Percentiles rank a stretch among this genome's conserved stretches.
Evolutionary conservation across 2,888 invertebrate species (phyloP).

Genomic region (Spialia ferax): DNA sequence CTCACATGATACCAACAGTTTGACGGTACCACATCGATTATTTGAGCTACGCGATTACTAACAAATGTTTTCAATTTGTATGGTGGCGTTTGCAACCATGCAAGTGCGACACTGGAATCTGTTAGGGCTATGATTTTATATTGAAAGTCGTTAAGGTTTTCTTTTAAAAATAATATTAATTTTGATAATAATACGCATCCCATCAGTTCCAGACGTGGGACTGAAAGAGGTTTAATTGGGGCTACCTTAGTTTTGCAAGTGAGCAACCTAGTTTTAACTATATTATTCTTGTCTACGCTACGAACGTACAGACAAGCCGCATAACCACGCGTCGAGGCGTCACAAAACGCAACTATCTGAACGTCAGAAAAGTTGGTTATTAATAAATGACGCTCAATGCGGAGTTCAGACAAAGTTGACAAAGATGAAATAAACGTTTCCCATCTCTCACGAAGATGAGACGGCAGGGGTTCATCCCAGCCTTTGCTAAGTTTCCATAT

Average conservation of each 20-base stretch:
- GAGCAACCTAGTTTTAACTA: background rate
- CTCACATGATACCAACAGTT: slow-evolving; percentile 7
- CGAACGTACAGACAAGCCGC: slow-evolving; percentile 2
- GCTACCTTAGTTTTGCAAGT: slow-evolving; percentile 4
- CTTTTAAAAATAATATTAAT: background rate
- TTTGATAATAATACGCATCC: background rate
- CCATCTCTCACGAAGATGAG: slow-evolving; percentile 3
- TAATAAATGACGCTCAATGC: slow-evolving; percentile 2
- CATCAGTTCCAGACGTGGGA: slow-evolving; percentile 1
- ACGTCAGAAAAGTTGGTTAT: background rate
- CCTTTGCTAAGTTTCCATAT: slow-evolving; percentile 8
- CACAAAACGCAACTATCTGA: slow-evolving; percentile 17
- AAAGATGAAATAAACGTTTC: background rate
- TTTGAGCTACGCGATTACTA: slow-evolving; percentile 2
- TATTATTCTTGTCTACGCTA: background rate
- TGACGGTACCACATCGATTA: background rate
- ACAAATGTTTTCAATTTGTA: slow-evolving; percentile 10
- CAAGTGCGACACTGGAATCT: slow-evolving; percentile 14
- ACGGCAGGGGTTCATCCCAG: slow-evolving; percentile 2
- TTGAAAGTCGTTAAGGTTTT: background rate
- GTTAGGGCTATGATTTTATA: background rate
- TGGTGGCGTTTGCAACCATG: slow-evolving; percentile 6
- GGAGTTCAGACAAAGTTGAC: background rate
- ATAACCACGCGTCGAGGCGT: slow-evolving; percentile 14
- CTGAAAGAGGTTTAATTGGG: slow-evolving; percentile 3